A percentile compares a stretch with the other conserved stretches of the same genome.
Conservation (phyloP, 1,140 invertebrate species). For the Orius laevigatus region DNA sequence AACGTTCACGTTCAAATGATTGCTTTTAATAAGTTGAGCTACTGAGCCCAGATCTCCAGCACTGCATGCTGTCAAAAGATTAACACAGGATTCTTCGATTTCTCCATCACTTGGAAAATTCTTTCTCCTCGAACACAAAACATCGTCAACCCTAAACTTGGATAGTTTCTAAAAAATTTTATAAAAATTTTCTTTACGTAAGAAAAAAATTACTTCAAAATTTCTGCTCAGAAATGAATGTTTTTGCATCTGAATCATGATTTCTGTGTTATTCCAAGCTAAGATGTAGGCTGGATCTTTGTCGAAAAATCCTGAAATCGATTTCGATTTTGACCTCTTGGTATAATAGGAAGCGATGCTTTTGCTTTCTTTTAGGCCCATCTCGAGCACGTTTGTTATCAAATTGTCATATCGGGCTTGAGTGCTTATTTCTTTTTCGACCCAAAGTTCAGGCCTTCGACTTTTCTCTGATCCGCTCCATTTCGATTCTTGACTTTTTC, state of each 20-base stretch:
- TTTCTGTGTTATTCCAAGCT: slow-evolving; percentile 26
- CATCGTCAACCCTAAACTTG: background rate
- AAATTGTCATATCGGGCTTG: too few relatives aligned
- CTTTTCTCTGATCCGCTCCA: too few relatives aligned
- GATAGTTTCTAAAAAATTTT: background rate
- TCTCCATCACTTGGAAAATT: background rate
- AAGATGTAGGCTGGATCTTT: too few relatives aligned
- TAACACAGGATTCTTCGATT: background rate
- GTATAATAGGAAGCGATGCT: too few relatives aligned
- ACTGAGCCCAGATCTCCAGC: background rate
- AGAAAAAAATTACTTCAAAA: slow-evolving; percentile 19
- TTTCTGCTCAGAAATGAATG: slow-evolving; percentile 23
- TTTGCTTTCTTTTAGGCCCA: too few relatives aligned
- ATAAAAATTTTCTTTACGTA: slow-evolving; percentile 8
- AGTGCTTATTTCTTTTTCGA: too few relatives aligned
- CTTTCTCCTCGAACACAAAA: background rate
- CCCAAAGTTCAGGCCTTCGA: too few relatives aligned
- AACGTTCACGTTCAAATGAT: slow-evolving; percentile 29
- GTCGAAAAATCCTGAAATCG: too few relatives aligned
- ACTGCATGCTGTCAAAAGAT: background rate
- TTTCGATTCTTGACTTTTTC: too few relatives aligned
- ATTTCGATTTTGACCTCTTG: too few relatives aligned
- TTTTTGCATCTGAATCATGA: slow-evolving; percentile 21
- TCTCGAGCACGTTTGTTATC: too few relatives aligned
- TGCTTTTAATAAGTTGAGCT: slow-evolving; percentile 25